Evolutionary conservation across 2,888 invertebrate species (phyloP).

Genomic region (Augiades crinisus): DNA sequence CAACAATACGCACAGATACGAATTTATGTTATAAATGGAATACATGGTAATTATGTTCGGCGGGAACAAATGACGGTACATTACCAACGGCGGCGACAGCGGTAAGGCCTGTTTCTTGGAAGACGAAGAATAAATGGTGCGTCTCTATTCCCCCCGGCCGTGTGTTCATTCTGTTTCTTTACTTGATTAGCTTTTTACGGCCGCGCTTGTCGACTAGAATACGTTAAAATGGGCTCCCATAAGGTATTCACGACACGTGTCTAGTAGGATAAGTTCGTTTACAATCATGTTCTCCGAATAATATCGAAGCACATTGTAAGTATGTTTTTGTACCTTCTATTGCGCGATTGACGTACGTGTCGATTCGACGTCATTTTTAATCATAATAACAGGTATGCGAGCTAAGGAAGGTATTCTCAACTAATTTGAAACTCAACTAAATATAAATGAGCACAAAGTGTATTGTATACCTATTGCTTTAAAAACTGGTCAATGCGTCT

Average conservation of each 20-base stretch:
- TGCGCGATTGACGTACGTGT: too few relatives aligned
- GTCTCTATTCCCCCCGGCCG: neutral
- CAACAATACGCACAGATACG: too few relatives aligned
- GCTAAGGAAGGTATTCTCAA: too few relatives aligned
- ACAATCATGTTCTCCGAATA: neutral
- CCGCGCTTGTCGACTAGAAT: neutral
- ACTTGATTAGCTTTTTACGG: neutral
- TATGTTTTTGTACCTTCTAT: too few relatives aligned
- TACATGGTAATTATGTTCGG: neutral
- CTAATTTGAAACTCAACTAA: too few relatives aligned
- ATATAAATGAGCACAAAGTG: too few relatives aligned
- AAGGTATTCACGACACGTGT: neutral
- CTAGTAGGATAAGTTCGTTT: neutral
- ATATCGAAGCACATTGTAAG: too few relatives aligned
- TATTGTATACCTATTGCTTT: too few relatives aligned
- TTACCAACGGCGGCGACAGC: neutral
- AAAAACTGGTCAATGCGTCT: too few relatives aligned
- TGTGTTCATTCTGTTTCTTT: neutral
- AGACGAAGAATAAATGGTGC: constrained; percentile 5
- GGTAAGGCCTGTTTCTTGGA: neutral
- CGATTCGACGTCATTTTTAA: too few relatives aligned
- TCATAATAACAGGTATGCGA: too few relatives aligned
- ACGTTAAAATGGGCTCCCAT: neutral
- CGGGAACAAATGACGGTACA: neutral
- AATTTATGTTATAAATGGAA: neutral